Evolutionary conservation across 2,888 invertebrate species (phyloP).

Genomic region (Chromoteleia sp.): DNA sequence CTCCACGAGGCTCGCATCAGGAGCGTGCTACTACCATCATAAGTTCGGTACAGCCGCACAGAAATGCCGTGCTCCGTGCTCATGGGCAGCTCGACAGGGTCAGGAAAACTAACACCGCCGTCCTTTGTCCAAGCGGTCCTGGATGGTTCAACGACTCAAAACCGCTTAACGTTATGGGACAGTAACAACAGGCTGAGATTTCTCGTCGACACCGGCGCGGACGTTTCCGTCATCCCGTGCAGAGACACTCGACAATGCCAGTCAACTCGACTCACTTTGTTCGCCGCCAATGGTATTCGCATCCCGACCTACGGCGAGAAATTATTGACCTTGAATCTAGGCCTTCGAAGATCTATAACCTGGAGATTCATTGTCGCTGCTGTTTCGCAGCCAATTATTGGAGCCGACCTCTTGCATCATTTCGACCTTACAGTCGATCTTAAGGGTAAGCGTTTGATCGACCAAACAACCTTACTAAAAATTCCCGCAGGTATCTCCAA

Average conservation of each 20-base stretch:
- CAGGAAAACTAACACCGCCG: neutral
- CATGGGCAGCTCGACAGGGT: too few relatives aligned
- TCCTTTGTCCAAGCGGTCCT: constrained; percentile 1
- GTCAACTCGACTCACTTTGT: neutral
- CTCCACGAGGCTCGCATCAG: too few relatives aligned
- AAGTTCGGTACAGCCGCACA: neutral
- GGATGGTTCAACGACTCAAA: neutral
- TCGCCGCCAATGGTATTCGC: neutral
- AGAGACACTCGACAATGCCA: neutral
- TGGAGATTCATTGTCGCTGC: neutral
- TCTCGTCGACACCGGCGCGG: constrained; percentile 1
- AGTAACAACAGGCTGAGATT: neutral
- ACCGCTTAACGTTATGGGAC: neutral
- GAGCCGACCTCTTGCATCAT: neutral
- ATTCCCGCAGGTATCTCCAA: neutral
- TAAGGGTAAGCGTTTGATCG: neutral
- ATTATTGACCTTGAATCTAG: neutral
- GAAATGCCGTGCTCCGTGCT: neutral
- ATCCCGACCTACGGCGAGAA: neutral
- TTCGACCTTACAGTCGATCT: neutral
- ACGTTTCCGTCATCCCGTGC: constrained; percentile 2
- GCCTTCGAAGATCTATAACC: neutral
- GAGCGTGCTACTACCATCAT: neutral
- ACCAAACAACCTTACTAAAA: too few relatives aligned
- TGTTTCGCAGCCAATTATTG: neutral